Percentiles rank a stretch among this genome's conserved stretches.
Evolutionary conservation across 2,888 invertebrate genomes (phyloP).

Genomic region (Argyresthia albistria): DNA sequence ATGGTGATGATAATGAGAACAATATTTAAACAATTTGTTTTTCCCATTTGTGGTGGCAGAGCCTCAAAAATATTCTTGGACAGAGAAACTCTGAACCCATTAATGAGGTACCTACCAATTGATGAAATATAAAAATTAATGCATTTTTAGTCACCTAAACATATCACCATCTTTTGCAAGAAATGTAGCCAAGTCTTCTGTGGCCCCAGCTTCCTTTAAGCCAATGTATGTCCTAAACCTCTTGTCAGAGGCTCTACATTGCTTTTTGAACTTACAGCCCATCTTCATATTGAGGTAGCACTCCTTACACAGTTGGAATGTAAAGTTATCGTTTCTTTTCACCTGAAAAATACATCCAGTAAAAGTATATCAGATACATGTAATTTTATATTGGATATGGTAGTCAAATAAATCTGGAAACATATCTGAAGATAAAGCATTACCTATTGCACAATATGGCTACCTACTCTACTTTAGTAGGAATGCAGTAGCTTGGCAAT

Average conservation of each 20-base stretch:
- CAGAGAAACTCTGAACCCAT: neutral
- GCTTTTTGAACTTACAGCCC: conserved; percentile 58
- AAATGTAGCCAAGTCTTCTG: conserved; percentile 36
- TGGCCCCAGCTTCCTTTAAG: conserved; percentile 34
- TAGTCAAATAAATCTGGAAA: too few species aligned
- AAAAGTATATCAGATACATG: neutral
- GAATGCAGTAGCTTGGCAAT: too few species aligned
- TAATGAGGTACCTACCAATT: too few species aligned
- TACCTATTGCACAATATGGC: too few species aligned
- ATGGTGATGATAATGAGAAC: too few species aligned
- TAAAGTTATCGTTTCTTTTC: conserved; percentile 45
- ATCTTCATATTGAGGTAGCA: conserved; percentile 49
- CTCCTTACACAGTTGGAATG: conserved; percentile 57
- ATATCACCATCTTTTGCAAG: conserved; percentile 42
- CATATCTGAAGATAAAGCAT: too few species aligned
- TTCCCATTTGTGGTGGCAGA: neutral
- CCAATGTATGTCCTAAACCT: conserved; percentile 39
- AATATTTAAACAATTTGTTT: neutral
- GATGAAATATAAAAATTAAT: neutral
- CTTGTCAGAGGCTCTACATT: conserved; percentile 52
- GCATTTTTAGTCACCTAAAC: conserved; percentile 25
- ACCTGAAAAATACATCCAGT: conserved; percentile 29
- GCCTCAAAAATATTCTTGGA: neutral
- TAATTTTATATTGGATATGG: too few species aligned
- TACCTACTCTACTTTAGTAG: too few species aligned